Base-by-base conservation (phyloP, 2,113 vertebrate genomes). In the Sebastes fasciatus region DNA sequence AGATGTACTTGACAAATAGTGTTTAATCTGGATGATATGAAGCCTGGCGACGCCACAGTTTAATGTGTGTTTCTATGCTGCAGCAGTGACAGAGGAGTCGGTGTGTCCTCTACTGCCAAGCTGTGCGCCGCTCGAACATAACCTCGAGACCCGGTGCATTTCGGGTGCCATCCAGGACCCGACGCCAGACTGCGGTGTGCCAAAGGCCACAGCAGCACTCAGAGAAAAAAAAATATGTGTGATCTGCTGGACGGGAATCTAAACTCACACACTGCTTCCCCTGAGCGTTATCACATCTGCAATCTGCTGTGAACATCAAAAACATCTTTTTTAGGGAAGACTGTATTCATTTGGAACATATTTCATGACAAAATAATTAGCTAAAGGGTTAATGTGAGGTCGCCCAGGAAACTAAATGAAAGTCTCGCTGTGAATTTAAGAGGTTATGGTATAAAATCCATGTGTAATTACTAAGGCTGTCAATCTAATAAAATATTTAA, bases 21-120 rank as follows among this genome's bases (percentile, higher is more conserved):
- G 26, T 54, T 62, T 40, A 52, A 75, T 69, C 8, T 40, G 54
- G 23, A 49, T 40, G 40, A 73, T n/a, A 9, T 51, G 62, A 46
- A 4, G 43, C 26, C 8, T 42, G 19, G 13, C 17, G 14, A 62
- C 55, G 42, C 61, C 45, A 34, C 42, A 66, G 42, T 51, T 63
- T 45, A 23, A 58, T 52, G 51, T 52, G 51, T 62, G 48, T 65
- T 40, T 70, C 66, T 21, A 13, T 26, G 46, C 70, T 65, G 62
- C 63, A 26, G 63, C 55, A 34, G 74, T 43, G 69, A 66, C 75
- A 88, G 16, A 80, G 76, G 61, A 69, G 78, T 4, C 5, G 34
- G 34, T 19, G 62, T 70, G 83, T 72, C 78, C 77, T 84, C 63
- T 82, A 57, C 76, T 83, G 84, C 74, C 84, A 80, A 75, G 60